Conservation (phyloP, 2,888 invertebrate genomes). For the Napeogenes inachia region DNA sequence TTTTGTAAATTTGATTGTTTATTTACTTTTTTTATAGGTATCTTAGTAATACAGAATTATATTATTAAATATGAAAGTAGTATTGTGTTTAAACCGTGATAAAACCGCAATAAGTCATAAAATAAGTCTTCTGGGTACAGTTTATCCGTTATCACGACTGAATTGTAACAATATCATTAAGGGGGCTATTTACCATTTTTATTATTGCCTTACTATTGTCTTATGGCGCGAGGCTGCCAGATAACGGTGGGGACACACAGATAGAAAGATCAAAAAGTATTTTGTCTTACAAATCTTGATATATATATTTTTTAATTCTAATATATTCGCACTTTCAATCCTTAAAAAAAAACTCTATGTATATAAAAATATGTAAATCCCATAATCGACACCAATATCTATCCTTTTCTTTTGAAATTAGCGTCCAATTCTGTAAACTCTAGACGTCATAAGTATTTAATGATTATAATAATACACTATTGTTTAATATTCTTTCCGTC, state of each 20-base stretch:
- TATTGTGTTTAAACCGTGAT: conserved; percentile 17
- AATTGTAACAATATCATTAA: conserved; percentile 75
- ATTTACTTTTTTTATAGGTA: too few species aligned
- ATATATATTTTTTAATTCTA: too few species aligned
- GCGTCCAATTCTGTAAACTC: too few species aligned
- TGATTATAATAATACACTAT: background rate
- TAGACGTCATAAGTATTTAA: too few species aligned
- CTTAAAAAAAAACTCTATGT: too few species aligned
- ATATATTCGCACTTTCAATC: too few species aligned
- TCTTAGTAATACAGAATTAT: too few species aligned
- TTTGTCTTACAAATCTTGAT: background rate
- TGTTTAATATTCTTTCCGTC: conserved; percentile 21
- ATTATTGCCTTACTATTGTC: conserved; percentile 78
- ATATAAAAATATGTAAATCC: too few species aligned
- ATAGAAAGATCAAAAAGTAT: conserved; percentile 1
- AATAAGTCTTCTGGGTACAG: conserved; percentile 67
- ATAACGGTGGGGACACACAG: conserved; percentile 55
- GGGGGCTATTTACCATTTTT: conserved; percentile 78
- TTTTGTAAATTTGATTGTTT: conserved; percentile 27
- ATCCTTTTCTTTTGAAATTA: too few species aligned
- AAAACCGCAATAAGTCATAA: conserved; percentile 25
- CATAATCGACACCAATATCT: too few species aligned
- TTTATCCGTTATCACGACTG: conserved; percentile 76
- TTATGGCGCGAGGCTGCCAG: conserved; percentile 70
- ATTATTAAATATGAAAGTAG: background rate